Evolutionary conservation across 2,888 invertebrate genomes (phyloP), one percentile per base, ranked within the genome.

Genomic region (Pteria penguin): DNA sequence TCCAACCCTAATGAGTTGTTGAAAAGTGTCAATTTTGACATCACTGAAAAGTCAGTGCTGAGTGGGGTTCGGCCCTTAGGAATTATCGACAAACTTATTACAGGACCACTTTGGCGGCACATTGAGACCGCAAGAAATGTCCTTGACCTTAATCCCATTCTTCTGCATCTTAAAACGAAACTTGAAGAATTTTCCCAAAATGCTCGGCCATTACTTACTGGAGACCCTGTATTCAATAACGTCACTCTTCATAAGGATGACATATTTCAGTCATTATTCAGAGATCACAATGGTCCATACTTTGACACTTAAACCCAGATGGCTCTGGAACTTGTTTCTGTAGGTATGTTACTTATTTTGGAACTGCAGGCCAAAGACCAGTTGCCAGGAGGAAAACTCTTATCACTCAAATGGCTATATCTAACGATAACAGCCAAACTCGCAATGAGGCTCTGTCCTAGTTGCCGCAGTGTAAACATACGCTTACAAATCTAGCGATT

Each of bases 331-430:
- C n/a, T 75, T 4, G n/a, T 24, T 24, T 65, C 27, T 58, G 63
- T 60, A 18, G 79, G 66, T 14, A 73, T 79, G 73, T 61, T 76
- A n/a, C 36, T 76, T 1, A 67, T 76, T 52, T 27, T 73, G 4
- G 73, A 79, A 26, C 22, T 68, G 22, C 79, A 79, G 52, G 65
- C 61, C n/a, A 61, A 70, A 36, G 79, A 79, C 58, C 75, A 78
- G 45, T 57, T 78, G 24, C 72, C 67, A n/a, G 72, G 72, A 2
- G 75, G 72, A 36, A 75, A 14, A 36, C 72, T 67, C 57, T 61
- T 33, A 52, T 22, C 18, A 26, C n/a, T n/a, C n/a, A n/a, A n/a
- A n/a, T n/a, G n/a, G n/a, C n/a, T n/a, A n/a, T n/a, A n/a, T n/a
- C n/a, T n/a, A n/a, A n/a, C n/a, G n/a, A n/a, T n/a, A n/a, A n/a